These are phyloP conservation scores for Brachynemurus nebulosus DNA, from an alignment of 2,888 invertebrate genomes.

Conservation along the genomic window DNA sequence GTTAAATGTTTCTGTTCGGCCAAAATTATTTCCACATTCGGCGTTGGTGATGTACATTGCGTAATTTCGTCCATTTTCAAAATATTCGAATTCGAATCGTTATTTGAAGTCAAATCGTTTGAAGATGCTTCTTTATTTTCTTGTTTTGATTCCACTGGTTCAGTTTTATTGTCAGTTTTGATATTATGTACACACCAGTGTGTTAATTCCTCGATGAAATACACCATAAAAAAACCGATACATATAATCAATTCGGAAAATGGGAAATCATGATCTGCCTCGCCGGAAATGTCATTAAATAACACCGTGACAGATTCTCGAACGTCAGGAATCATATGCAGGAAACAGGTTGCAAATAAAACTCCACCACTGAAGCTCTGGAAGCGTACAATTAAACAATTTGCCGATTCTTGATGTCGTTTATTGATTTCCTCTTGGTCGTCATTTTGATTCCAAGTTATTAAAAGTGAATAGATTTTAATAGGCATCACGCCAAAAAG, in stretches of 20 bases:
- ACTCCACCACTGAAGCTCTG: conserved; percentile 41
- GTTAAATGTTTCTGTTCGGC: conserved; percentile 14
- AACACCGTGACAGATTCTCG: conserved; percentile 31
- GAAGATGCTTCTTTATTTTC: not conserved
- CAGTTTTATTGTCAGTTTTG: conserved; percentile 16
- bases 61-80: not conserved
- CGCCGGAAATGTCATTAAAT: conserved; percentile 17
- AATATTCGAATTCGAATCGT: not conserved
- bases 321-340: conserved; percentile 43
- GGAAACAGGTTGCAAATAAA: conserved; percentile 40
- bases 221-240: conserved; percentile 38
- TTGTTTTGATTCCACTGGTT: not conserved
- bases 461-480: conserved; percentile 30
- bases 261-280: conserved; percentile 27
- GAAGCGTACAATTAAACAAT: conserved; percentile 27
- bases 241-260: conserved; percentile 37
- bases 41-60: not conserved
- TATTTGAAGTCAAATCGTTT: not conserved
- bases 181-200: conserved; percentile 27
- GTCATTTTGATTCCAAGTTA: conserved; percentile 27
- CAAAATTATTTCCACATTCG: conserved; percentile 13
- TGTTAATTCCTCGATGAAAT: conserved; percentile 38
- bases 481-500: conserved; percentile 37
- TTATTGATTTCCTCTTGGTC: conserved; percentile 25
- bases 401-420: conserved; percentile 25